Evolutionary conservation across 2,113 vertebrate genomes (phyloP).

Genomic region (Ciconia boyciana): DNA sequence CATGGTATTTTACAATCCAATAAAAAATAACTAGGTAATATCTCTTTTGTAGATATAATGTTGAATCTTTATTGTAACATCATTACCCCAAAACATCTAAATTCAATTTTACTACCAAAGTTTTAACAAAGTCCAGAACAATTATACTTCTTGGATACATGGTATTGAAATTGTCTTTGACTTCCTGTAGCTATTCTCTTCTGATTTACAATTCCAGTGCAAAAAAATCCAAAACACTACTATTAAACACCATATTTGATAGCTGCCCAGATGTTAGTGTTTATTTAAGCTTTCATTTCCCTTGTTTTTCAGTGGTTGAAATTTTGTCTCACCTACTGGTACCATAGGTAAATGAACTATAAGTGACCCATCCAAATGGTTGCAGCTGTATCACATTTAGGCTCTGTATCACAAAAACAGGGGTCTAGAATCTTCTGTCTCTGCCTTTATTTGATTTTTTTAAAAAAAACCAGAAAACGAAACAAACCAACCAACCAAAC

Average conservation of each 20-base stretch:
- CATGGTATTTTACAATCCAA: slow-evolving; percentile 11
- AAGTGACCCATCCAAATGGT: not conserved
- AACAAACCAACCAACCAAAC: too few relatives aligned
- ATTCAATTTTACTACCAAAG: not conserved
- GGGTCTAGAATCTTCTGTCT: not conserved
- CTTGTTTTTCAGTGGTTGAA: not conserved
- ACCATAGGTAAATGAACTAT: not conserved
- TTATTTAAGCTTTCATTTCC: not conserved
- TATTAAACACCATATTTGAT: not conserved
- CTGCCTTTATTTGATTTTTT: not conserved
- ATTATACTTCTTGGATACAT: not conserved
- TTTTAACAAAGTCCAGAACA: slow-evolving; percentile 18
- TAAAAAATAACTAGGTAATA: slow-evolving; percentile 38
- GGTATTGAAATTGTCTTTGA: not conserved
- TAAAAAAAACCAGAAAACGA: not conserved
- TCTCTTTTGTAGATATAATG: slow-evolving; percentile 1
- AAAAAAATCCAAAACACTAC: not conserved
- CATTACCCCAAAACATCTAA: slow-evolving; percentile 20
- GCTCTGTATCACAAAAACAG: not conserved
- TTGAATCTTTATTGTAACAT: slow-evolving; percentile 11
- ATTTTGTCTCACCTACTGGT: not conserved
- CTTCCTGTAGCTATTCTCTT: not conserved
- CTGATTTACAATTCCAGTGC: not conserved
- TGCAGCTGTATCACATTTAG: not conserved
- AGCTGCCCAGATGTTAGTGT: not conserved